phyloP scores from a whole-genome alignment of 2,113 vertebrate genomes.

The Fulica atra region DNA sequence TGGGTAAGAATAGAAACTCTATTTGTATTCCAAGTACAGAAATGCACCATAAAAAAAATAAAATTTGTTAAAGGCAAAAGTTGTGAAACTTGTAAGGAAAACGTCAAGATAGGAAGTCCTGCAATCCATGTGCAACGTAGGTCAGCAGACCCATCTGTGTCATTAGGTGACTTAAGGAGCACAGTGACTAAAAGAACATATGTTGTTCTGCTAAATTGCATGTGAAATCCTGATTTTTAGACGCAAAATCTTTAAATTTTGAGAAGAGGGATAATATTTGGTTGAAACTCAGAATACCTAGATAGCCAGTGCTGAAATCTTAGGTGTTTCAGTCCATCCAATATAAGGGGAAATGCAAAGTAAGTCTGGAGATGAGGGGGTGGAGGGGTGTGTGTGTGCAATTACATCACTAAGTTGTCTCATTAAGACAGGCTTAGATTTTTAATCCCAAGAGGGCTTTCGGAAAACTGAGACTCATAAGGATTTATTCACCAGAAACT shows the following conservation, averaged over 20 bases:
- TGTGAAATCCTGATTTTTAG: not conserved
- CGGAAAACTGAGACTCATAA: not conserved
- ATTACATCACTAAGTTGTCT: not conserved
- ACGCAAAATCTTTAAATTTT: not conserved
- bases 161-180: not conserved
- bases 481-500: conserved; percentile 13
- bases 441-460: not conserved
- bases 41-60: not conserved
- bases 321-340: not conserved
- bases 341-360: not conserved
- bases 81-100: not conserved
- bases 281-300: not conserved
- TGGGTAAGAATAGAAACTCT: not conserved
- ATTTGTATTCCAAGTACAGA: not conserved
- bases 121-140: not conserved
- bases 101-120: not conserved
- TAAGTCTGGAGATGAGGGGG: not conserved
- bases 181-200: not conserved
- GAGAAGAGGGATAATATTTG: not conserved
- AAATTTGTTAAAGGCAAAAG: not conserved
- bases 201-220: not conserved
- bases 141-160: not conserved
- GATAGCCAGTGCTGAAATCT: not conserved
- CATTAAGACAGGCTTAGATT: not conserved
- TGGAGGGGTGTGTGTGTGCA: too few species aligned